Conservation (phyloP, 1,140 invertebrate genomes). For the Chlorops oryzae region DNA sequence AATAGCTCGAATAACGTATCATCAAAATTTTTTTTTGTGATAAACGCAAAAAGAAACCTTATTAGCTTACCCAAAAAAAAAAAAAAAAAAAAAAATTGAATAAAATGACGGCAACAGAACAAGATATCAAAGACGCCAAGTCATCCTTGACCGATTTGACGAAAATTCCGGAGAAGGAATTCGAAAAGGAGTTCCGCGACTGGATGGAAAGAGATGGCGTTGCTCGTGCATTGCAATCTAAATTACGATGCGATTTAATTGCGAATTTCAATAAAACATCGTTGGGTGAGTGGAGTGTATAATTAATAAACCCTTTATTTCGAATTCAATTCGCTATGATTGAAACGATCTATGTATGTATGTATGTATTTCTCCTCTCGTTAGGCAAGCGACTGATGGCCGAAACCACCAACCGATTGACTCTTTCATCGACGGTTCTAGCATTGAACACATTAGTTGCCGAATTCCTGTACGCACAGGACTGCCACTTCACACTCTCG, state of each 20-base stretch:
- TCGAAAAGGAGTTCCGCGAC: constrained; percentile 30
- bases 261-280: constrained; percentile 35
- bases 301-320: neutral
- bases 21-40: too few relatives aligned
- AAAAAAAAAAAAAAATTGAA: too few relatives aligned
- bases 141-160: constrained; percentile 10
- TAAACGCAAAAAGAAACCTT: too few relatives aligned
- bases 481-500: constrained; percentile 38
- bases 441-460: constrained; percentile 37
- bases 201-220: constrained; percentile 39
- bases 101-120: too few relatives aligned
- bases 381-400: constrained; percentile 12
- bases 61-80: too few relatives aligned
- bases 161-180: constrained; percentile 26
- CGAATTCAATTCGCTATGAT: neutral
- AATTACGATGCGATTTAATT: constrained; percentile 36
- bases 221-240: constrained; percentile 31
- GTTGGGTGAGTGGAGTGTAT: constrained; percentile 23
- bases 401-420: constrained; percentile 12
- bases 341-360: too few relatives aligned
- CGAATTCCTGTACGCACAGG: constrained; percentile 39
- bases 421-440: constrained; percentile 26
- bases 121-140: too few relatives aligned
- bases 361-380: neutral
- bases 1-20: too few relatives aligned